Conservation (phyloP, 2,888 invertebrate genomes). For the Electrophaes corylata region DNA sequence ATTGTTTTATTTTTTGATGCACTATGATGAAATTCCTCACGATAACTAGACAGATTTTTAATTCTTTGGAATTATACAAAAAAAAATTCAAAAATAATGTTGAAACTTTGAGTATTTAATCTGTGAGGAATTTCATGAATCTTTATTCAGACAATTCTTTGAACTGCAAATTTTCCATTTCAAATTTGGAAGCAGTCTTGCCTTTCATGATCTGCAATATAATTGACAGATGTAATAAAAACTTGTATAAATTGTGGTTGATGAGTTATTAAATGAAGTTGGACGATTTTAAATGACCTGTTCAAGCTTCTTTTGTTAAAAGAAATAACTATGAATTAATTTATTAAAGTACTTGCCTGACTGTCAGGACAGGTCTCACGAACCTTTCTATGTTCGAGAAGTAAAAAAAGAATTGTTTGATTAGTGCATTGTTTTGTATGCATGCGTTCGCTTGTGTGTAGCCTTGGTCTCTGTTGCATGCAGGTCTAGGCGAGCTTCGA, state of each 20-base stretch:
- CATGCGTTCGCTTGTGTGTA: constrained; percentile 79
- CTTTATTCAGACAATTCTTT: constrained; percentile 45
- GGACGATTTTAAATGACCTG: constrained; percentile 17
- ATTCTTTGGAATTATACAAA: not conserved
- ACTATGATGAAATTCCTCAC: constrained; percentile 28
- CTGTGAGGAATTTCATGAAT: constrained; percentile 44
- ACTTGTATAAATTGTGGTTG: constrained; percentile 16
- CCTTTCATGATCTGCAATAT: constrained; percentile 16
- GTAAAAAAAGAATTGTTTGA: constrained; percentile 52
- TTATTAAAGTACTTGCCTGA: not conserved
- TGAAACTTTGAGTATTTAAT: constrained; percentile 19
- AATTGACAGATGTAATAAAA: constrained; percentile 24
- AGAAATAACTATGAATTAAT: constrained; percentile 1
- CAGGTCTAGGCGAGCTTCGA: constrained; percentile 95
- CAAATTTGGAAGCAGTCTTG: constrained; percentile 26
- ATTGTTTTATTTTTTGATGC: constrained; percentile 37
- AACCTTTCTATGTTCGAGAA: constrained; percentile 5
- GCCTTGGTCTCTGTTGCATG: constrained; percentile 83
- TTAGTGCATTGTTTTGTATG: constrained; percentile 54
- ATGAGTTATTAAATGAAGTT: constrained; percentile 19
- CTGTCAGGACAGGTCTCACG: not conserved
- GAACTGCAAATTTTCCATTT: constrained; percentile 17
- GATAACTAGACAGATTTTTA: constrained; percentile 1
- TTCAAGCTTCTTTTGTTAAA: constrained; percentile 11
- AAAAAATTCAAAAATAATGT: no score